phyloP scores from a whole-genome alignment of 2,888 invertebrate genomes.

The Hoplodrina blanda region DNA sequence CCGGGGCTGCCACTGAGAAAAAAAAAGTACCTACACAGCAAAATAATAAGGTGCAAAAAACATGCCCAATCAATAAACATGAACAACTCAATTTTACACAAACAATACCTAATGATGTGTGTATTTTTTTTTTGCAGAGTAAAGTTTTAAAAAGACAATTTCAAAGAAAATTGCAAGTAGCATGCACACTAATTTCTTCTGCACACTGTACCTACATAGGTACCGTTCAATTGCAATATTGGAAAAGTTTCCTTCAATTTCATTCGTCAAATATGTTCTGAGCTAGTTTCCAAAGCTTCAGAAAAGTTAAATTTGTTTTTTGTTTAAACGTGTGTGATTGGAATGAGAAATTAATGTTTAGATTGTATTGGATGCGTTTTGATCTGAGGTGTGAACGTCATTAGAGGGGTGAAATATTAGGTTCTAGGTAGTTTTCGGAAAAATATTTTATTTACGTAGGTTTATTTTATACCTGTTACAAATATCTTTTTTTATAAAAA shows the following conservation, averaged over 20 bases:
- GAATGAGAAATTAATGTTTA: constrained; percentile 27
- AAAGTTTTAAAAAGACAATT: background rate
- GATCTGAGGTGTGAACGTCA: background rate
- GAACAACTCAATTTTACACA: background rate
- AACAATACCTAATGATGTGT: background rate
- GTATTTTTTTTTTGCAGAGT: too few relatives aligned
- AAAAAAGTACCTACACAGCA: constrained; percentile 16
- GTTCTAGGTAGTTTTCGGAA: background rate
- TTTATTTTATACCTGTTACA: background rate
- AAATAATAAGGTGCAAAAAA: background rate
- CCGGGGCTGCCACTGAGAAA: too few relatives aligned
- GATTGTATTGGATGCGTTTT: background rate
- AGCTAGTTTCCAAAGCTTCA: constrained; percentile 46
- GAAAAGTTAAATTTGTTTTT: constrained; percentile 48
- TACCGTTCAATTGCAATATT: constrained; percentile 48
- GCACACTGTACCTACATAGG: constrained; percentile 14
- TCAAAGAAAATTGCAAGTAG: background rate
- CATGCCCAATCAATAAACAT: background rate
- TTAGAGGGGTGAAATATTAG: background rate
- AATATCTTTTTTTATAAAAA: too few relatives aligned
- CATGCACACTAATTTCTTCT: background rate
- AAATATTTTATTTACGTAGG: background rate
- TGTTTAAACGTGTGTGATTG: constrained; percentile 35
- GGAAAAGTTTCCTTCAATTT: constrained; percentile 54
- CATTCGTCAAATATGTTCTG: constrained; percentile 56